Percentiles rank a stretch among this genome's conserved stretches.
These are phyloP conservation scores for Drosophila incognita DNA, from an alignment of 2,888 invertebrate genomes.

Conservation along the genomic window DNA sequence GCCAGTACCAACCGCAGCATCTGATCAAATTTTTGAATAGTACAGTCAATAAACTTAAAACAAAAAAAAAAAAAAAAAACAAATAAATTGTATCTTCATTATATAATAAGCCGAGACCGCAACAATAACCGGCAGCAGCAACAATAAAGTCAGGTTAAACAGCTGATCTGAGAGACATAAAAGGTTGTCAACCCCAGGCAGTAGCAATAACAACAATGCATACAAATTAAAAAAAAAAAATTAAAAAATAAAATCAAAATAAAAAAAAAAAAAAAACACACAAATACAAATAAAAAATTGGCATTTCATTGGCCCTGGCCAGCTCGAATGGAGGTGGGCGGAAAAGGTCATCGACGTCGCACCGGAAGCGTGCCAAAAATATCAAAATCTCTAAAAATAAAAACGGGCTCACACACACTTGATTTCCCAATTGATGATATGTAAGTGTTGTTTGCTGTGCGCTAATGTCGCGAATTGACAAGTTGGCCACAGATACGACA, in stretches of 20 bases:
- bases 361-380: slow-evolving; percentile 79
- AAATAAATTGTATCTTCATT: slow-evolving; percentile 54
- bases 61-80: slow-evolving; percentile 27
- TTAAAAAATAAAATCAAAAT: slow-evolving; percentile 17
- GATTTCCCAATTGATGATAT: slow-evolving; percentile 27
- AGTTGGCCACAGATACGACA: slow-evolving; percentile 1
- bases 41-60: slow-evolving; percentile 58
- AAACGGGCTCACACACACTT: slow-evolving; percentile 45
- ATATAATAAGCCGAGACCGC: slow-evolving; percentile 60
- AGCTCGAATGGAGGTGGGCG: slow-evolving; percentile 44
- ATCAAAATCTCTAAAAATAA: slow-evolving; percentile 56
- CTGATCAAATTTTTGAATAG: slow-evolving; percentile 14
- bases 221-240: slow-evolving; percentile 30
- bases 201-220: slow-evolving; percentile 43
- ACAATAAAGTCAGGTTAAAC: slow-evolving; percentile 52
- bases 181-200: slow-evolving; percentile 71
- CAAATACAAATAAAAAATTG: slow-evolving; percentile 20
- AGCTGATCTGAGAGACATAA: slow-evolving; percentile 56
- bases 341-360: slow-evolving; percentile 72
- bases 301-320: slow-evolving; percentile 58
- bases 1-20: slow-evolving; percentile 18
- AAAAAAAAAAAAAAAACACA: slow-evolving; percentile 13
- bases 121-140: slow-evolving; percentile 44
- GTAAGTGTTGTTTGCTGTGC: slow-evolving; percentile 5
- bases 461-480: slow-evolving; percentile 5